Percentiles rank a stretch among this genome's conserved stretches.
phyloP scores from a whole-genome alignment of 2,113 vertebrate species.

The Lonchura striata region DNA sequence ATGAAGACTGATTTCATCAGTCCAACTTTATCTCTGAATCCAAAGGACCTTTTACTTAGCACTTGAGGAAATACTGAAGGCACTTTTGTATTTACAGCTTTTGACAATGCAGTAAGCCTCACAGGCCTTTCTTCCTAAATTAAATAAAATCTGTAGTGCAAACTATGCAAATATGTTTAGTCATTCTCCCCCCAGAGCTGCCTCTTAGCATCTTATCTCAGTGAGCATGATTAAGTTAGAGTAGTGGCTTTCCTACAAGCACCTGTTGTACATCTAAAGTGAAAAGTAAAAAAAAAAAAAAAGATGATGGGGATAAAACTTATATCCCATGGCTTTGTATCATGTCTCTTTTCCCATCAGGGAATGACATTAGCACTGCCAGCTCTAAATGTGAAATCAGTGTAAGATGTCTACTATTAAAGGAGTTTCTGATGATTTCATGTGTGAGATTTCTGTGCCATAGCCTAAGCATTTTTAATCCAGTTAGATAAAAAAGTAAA shows the following conservation, averaged over 20 bases:
- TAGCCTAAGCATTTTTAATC: background rate
- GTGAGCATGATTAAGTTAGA: slow-evolving; percentile 21
- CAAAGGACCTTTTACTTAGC: background rate
- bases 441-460: background rate
- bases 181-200: slow-evolving; percentile 18
- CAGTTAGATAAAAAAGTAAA: background rate
- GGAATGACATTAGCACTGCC: background rate
- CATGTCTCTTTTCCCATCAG: background rate
- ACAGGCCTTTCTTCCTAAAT: slow-evolving; percentile 35
- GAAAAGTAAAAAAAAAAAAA: background rate
- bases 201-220: slow-evolving; percentile 40
- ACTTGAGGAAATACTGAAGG: slow-evolving; percentile 38
- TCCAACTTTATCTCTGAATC: background rate
- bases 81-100: slow-evolving; percentile 30
- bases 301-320: background rate
- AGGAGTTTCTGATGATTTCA: background rate
- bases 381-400: background rate
- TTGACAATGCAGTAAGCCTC: slow-evolving; percentile 6
- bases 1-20: background rate
- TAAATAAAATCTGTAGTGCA: slow-evolving; percentile 40
- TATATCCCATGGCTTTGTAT: background rate
- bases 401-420: background rate
- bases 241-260: background rate
- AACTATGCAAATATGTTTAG: slow-evolving; percentile 50
- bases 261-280: background rate